Base-by-base conservation (phyloP, 2,888 invertebrate genomes). In the Ellobium chinense region DNA sequence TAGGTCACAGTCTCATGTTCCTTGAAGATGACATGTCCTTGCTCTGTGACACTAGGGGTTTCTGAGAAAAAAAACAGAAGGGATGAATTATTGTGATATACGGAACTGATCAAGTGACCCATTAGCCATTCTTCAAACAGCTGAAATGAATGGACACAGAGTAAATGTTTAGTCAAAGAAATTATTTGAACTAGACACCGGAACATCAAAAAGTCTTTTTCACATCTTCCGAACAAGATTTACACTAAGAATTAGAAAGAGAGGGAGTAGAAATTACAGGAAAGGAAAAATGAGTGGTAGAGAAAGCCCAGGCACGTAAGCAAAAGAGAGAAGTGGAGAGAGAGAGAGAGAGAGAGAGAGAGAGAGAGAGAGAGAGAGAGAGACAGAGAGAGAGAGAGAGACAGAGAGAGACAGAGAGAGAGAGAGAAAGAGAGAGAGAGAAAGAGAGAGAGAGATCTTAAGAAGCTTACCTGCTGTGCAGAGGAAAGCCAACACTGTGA, bases 401-500 rank as follows among this genome's bases (percentile, higher is more conserved):
- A 60, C 36, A 74, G 74, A 62, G 37, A 36, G 62, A 74, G 62
- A 62, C 24, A 36, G 62, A 60, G 62, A 74, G 74, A 62, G 74
- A 74, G 62, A 36, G 37, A 62, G 62, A 74, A 27, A 36, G 37
- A 62, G 62, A 74, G 74, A 62, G 62, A 74, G 74, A 62, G 62
- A 62, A 56, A 56, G 56, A 72, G 56, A 56, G n/a, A 46, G 7
- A 62, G n/a, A 60, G 5, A 60, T 60, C 5, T n/a, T 14, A 24
- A 60, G 3, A 80, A 72, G 95, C 93, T 95, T 95, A 94, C 97
- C 97, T 77, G 93, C 89, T 29, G 93, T 93, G 34, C 92, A 89
- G 37, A 97, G 94, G 91, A 96, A 96, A 36, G 97, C 96, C 91
- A 98, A 95, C 76, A 98, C 96, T 81, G 95, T 94, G 21, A 97